Evolutionary conservation across 2,888 invertebrate genomes (phyloP), one percentile per base, ranked within the genome.

Genomic region (Eupithecia insigniata): DNA sequence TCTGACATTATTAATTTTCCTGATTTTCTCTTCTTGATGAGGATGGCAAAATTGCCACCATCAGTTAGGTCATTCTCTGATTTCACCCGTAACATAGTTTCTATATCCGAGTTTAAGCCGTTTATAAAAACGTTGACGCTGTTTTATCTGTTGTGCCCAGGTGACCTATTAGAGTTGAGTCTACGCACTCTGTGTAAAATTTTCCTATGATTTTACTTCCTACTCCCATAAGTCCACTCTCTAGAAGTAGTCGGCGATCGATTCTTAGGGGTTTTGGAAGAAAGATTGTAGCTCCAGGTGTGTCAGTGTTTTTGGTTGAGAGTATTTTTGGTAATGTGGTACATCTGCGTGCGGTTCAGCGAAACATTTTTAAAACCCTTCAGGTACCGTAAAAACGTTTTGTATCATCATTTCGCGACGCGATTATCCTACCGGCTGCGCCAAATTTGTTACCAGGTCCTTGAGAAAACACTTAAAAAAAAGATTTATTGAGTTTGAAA

Each of bases 191-290:
- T 1, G 69, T 12, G 10, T 22, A 72, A 34, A 81, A 7, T 76
- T 82, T 83, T 73, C 81, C 81, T 22, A 83, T 34, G 0, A 83
- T 78, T 80, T 82, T 82, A n/a, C 73, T 79, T n/a, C 76, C 62
- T n/a, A n/a, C n/a, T n/a, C n/a, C 34, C 76, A 75, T 5, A 77
- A 22, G 68, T 82, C 79, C 1, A 82, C 80, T n/a, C 82, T 70
- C 16, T 77, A 79, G 28, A 71, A 82, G 58, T 80, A 84, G 14
- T 84, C 79, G 0, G 78, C 81, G 0, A 84, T 66, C 0, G 72
- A 71, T 72, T 84, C 82, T 1, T 67, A 73, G 0, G 78, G 76
- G 70, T 79, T 83, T 78, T 83, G 82, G 28, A 83, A 84, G 7
- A 4, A 7, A 5, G 32, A 32, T 32, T 32, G 32, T 7, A 32